These are phyloP conservation scores for Climacteris rufus DNA, from an alignment of 2,113 vertebrate species.

Conservation along the genomic window DNA sequence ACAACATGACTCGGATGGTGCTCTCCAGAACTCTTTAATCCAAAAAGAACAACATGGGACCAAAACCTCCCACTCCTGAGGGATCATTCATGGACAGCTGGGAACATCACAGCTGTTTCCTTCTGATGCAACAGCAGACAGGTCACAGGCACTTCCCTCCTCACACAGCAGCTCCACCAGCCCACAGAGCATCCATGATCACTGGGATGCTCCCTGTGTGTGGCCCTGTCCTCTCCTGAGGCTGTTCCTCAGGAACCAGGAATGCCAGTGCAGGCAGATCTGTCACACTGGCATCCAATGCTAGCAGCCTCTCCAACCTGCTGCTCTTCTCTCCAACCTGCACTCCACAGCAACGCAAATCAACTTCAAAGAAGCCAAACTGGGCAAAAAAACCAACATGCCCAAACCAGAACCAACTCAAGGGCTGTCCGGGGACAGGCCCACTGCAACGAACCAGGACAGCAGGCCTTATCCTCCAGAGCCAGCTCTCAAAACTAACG, in stretches of 20 bases:
- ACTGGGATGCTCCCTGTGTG: fast-evolving
- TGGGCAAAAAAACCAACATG: background rate
- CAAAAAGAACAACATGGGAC: fast-evolving
- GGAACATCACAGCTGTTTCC: background rate
- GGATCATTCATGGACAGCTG: background rate
- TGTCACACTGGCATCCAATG: fast-evolving
- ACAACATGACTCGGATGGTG: fast-evolving
- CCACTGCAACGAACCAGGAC: fast-evolving
- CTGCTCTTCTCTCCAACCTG: background rate
- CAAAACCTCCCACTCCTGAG: fast-evolving
- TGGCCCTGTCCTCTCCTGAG: background rate
- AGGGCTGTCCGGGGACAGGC: fast-evolving
- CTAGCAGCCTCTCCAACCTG: background rate
- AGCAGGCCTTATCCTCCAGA: background rate
- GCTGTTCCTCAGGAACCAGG: background rate
- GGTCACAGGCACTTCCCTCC: background rate
- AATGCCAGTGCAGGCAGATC: background rate
- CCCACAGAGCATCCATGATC: fast-evolving
- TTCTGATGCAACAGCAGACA: fast-evolving
- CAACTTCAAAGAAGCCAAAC: background rate
- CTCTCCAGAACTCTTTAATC: background rate
- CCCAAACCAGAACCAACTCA: background rate
- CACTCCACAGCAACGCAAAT: background rate
- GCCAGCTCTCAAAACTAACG: background rate
- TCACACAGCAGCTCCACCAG: background rate